Evolutionary conservation across 2,797 vertebrate species (phyloP), one percentile per base, ranked within the genome.

Genomic region (Hyperoplus lanceolatus): DNA sequence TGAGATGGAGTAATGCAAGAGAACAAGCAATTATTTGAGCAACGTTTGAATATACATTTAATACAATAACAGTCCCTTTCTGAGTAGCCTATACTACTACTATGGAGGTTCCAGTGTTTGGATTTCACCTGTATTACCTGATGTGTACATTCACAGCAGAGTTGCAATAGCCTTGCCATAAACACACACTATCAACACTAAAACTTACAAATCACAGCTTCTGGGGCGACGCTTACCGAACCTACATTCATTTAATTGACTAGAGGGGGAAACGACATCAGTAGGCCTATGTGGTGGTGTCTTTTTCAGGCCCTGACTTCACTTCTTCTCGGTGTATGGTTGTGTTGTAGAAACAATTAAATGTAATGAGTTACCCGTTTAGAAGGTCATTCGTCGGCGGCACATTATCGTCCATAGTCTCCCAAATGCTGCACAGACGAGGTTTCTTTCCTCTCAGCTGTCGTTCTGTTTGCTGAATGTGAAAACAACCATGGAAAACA

Each of bases 361-460:
- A 29, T 29, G 29, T 29, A 29, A 29, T 29, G 29, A 29, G 2
- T 64, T 48, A 85, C 85, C 84, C 8, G 36, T 62, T 77, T 4
- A 1, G 2, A 5, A 4, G 45, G 46, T 3, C 46, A 8, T 7
- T 1, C 3, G 1, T 12, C 6, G 18, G 43, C 14, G 64, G 55
- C 18, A 64, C 45, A 3, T 0, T 45, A 6, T 80, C 56, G 12
- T 81, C 89, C 89, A 91, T 91, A 2, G 1, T 69, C 8, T 42
- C 6, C 1, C 0, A 53, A 46, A 18, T 8, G 0, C 7, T 8
- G 13, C 3, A 15, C 2, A 39, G 2, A 4, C 36, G 4, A 5
- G 1, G 9, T 38, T 39, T n/a, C 0, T 6, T 11, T 1, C 45
- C 21, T 41, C 21, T 2, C 6, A 10, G 3, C 10, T 11, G 11